Percentiles rank a stretch among this genome's conserved stretches.
Conservation (phyloP, 2,888 invertebrate genomes). For the Macaria notata region DNA sequence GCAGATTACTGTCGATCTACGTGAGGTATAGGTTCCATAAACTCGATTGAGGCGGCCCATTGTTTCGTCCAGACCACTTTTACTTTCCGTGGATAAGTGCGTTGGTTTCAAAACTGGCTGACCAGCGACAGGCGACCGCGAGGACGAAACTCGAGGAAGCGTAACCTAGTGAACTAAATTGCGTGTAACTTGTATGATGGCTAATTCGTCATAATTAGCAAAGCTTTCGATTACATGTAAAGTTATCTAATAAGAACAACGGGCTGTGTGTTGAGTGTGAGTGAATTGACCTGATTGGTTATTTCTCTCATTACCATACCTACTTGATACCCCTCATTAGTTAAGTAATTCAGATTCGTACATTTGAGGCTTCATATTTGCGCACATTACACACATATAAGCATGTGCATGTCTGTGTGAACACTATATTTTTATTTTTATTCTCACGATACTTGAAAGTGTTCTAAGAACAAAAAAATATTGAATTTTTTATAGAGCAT, state of each 20-base stretch:
- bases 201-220: conserved; percentile 22
- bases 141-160: conserved; percentile 26
- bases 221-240: conserved; percentile 14
- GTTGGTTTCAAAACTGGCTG: conserved; percentile 26
- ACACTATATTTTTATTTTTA: no score
- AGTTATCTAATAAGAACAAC: conserved; percentile 18
- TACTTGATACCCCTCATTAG: no score
- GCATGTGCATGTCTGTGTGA: no score
- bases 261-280: conserved; percentile 23
- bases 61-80: conserved; percentile 44
- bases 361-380: no score
- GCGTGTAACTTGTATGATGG: conserved; percentile 14
- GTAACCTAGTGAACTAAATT: conserved; percentile 29
- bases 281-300: conserved; percentile 10
- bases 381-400: no score
- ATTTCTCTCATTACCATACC: no score
- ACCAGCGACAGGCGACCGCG: conserved; percentile 19
- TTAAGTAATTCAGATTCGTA: no score
- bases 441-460: no score
- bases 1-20: background rate
- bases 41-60: conserved; percentile 29
- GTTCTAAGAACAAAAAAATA: no score
- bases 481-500: no score
- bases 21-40: conserved; percentile 14
- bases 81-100: conserved; percentile 40